phyloP scores from a whole-genome alignment of 1,140 invertebrate species.

The Dendrolimus kikuchii region DNA sequence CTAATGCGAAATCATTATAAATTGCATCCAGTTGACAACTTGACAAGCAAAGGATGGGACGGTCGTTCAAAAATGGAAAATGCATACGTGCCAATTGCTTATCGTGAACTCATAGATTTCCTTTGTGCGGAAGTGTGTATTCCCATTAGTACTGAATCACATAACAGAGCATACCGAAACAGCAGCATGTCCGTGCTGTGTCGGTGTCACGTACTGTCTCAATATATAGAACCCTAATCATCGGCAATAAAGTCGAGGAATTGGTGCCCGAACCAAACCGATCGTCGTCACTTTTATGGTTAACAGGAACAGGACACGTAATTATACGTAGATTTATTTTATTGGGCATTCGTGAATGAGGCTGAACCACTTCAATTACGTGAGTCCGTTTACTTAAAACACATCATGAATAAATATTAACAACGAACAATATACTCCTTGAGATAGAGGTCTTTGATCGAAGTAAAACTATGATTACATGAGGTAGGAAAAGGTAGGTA shows the following conservation, averaged over 20 bases:
- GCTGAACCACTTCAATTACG: conserved; percentile 11
- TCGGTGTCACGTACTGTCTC: conserved; percentile 19
- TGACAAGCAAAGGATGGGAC: no score
- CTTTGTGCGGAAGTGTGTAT: conserved; percentile 5
- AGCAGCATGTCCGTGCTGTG: neutral
- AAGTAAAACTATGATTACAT: no score
- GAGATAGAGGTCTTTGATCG: no score
- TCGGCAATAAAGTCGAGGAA: conserved; percentile 23
- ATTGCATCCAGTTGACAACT: no score
- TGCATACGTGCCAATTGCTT: no score
- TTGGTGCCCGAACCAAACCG: conserved; percentile 18
- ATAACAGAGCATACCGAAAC: conserved; percentile 11
- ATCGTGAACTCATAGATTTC: no score
- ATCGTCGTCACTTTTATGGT: conserved; percentile 26
- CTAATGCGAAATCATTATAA: no score
- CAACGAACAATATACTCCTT: no score
- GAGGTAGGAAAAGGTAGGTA: no score
- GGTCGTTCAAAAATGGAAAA: no score
- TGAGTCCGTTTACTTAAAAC: conserved; percentile 10
- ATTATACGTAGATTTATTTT: conserved; percentile 19
- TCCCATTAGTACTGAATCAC: conserved; percentile 12
- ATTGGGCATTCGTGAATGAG: conserved; percentile 4
- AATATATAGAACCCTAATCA: conserved; percentile 4
- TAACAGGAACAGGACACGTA: conserved; percentile 22
- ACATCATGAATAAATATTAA: no score